Percentiles rank a stretch among this genome's conserved stretches.
Conservation (phyloP, 2,888 invertebrate genomes). For the Melinaea marsaeus region DNA sequence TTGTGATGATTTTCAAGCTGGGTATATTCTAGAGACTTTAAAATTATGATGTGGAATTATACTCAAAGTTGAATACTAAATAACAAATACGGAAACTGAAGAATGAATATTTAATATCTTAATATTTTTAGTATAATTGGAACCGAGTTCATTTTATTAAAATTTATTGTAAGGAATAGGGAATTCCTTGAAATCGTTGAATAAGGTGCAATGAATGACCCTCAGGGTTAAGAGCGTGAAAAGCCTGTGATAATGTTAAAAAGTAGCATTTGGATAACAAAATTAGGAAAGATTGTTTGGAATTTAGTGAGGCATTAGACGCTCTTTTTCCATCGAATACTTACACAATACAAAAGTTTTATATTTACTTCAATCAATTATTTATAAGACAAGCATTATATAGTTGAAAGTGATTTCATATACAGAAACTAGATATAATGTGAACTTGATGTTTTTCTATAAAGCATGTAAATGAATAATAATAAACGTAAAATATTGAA, state of each 20-base stretch:
- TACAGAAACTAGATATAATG: slow-evolving; percentile 29
- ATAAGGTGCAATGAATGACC: slow-evolving; percentile 66
- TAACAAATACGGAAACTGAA: slow-evolving; percentile 17
- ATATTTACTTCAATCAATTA: slow-evolving; percentile 50
- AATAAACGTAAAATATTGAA: slow-evolving; percentile 37
- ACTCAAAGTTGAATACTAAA: slow-evolving; percentile 22
- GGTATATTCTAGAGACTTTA: slow-evolving; percentile 19
- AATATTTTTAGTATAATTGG: slow-evolving; percentile 33
- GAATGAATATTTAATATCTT: slow-evolving; percentile 19
- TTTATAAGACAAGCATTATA: slow-evolving; percentile 43
- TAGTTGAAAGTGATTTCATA: slow-evolving; percentile 61
- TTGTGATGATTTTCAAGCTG: slow-evolving; percentile 15
- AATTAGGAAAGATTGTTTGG: slow-evolving; percentile 41
- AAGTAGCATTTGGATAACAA: slow-evolving; percentile 51
- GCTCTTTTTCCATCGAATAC: slow-evolving; percentile 44
- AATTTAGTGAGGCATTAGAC: slow-evolving; percentile 52
- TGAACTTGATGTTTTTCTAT: slow-evolving; percentile 52
- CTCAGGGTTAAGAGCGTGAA: slow-evolving; percentile 61
- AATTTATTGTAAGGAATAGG: slow-evolving; percentile 33
- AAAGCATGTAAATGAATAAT: slow-evolving; percentile 19
- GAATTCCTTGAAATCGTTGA: slow-evolving; percentile 48
- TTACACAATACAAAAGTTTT: slow-evolving; percentile 33
- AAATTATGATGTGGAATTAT: slow-evolving; percentile 22
- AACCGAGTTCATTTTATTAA: slow-evolving; percentile 35
- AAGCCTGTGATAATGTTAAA: slow-evolving; percentile 73